A percentile compares a stretch with the other conserved stretches of the same genome.
Evolutionary conservation across 2,888 invertebrate species (phyloP).

Genomic region (Cryptus armator): DNA sequence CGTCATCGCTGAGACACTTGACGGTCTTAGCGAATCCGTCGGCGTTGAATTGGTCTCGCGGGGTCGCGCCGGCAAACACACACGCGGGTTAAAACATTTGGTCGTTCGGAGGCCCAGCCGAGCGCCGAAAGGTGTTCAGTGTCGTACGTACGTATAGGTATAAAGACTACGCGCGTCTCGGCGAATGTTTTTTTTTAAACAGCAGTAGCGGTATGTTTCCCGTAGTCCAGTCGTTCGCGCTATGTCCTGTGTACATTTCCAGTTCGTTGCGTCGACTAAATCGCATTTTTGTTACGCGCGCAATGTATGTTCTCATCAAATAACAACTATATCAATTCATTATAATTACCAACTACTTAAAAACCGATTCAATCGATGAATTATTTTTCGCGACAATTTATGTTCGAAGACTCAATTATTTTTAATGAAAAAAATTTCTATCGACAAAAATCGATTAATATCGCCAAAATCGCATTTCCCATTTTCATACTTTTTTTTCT

Average conservation of each 20-base stretch:
- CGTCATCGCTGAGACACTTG: conserved; percentile 53
- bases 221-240: conserved; percentile 4
- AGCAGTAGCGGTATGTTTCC: conserved; percentile 14
- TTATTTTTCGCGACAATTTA: too few relatives aligned
- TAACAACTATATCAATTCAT: background rate
- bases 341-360: too few relatives aligned
- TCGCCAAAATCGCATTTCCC: too few relatives aligned
- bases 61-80: conserved; percentile 47
- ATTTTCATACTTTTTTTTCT: background rate
- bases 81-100: conserved; percentile 61
- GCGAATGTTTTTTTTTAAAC: conserved; percentile 42
- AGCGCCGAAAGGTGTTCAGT: conserved; percentile 58
- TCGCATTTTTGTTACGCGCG: background rate
- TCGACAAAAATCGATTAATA: too few relatives aligned
- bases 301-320: background rate
- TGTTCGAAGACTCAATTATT: too few relatives aligned
- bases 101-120: conserved; percentile 57
- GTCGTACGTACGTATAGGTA: conserved; percentile 11
- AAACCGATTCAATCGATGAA: too few relatives aligned
- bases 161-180: conserved; percentile 44
- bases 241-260: conserved; percentile 20
- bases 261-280: background rate
- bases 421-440: too few relatives aligned
- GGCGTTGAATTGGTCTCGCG: conserved; percentile 26
- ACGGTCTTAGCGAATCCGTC: conserved; percentile 42